Evolutionary conservation across 2,888 invertebrate species (phyloP).

Genomic region (Baccha elongata): DNA sequence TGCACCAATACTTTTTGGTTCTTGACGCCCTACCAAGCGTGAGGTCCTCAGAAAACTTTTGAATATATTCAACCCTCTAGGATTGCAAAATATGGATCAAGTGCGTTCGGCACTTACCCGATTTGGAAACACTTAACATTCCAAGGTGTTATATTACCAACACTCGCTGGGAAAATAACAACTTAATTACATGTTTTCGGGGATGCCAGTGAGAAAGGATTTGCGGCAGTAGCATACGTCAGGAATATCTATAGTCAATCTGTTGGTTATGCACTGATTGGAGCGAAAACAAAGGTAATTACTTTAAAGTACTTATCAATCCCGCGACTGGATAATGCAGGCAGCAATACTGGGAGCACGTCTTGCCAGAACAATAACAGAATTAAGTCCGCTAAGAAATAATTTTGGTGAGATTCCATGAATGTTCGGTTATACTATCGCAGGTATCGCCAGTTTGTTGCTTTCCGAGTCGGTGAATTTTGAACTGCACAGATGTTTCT

Average conservation of each 20-base stretch:
- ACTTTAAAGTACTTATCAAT: not conserved
- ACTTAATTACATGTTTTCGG: not conserved
- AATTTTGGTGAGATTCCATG: slow-evolving; percentile 75
- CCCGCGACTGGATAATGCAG: not conserved
- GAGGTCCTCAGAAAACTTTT: too few relatives aligned
- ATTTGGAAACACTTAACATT: too few relatives aligned
- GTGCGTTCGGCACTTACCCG: too few relatives aligned
- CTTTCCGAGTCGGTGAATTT: slow-evolving; percentile 47
- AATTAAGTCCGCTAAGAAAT: not conserved
- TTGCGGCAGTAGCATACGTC: not conserved
- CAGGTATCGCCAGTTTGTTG: slow-evolving; percentile 33
- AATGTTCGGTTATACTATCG: slow-evolving; percentile 74
- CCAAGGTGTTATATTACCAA: too few relatives aligned
- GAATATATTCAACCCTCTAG: too few relatives aligned
- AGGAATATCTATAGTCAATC: not conserved
- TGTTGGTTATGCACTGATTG: not conserved
- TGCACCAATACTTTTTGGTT: too few relatives aligned
- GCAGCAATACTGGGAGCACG: not conserved
- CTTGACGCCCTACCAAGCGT: too few relatives aligned
- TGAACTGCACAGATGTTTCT: slow-evolving; percentile 31
- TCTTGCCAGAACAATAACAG: not conserved
- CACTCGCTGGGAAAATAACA: not conserved
- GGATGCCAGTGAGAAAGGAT: slow-evolving; percentile 6
- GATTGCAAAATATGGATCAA: too few relatives aligned
- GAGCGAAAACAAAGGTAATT: slow-evolving; percentile 4